A percentile compares a stretch with the other conserved stretches of the same genome.
phyloP scores from a whole-genome alignment of 2,113 vertebrate genomes.

The Aegotheles bennettii region DNA sequence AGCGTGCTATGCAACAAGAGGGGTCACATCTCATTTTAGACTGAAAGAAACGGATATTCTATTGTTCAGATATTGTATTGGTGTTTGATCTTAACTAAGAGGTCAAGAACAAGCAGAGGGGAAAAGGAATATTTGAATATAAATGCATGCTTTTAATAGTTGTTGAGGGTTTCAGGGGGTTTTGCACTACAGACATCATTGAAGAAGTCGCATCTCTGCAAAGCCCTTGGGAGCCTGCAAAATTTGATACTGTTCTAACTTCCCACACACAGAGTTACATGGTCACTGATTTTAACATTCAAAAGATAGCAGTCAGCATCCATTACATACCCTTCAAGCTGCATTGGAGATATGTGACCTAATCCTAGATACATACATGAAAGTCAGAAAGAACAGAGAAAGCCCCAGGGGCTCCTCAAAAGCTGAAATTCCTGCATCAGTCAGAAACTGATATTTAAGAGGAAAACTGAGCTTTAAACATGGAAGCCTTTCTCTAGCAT shows the following conservation, averaged over 20 bases:
- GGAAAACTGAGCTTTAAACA: neutral
- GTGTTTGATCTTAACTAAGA: slow-evolving; percentile 22
- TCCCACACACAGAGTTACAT: neutral
- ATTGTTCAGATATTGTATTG: neutral
- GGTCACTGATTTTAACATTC: slow-evolving; percentile 61
- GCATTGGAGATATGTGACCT: slow-evolving; percentile 53
- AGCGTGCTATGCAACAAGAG: accelerated
- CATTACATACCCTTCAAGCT: slow-evolving; percentile 57
- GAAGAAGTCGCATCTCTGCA: neutral
- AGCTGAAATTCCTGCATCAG: slow-evolving; percentile 15
- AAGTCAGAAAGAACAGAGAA: slow-evolving; percentile 55
- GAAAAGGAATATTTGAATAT: slow-evolving; percentile 18
- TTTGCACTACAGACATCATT: neutral
- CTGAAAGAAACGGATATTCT: neutral
- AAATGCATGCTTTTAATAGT: slow-evolving; percentile 10
- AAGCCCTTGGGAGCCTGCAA: slow-evolving; percentile 32
- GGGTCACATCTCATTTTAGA: neutral
- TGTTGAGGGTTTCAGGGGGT: neutral
- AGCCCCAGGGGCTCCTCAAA: slow-evolving; percentile 21
- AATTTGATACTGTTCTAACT: slow-evolving; percentile 32
- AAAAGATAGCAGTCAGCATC: slow-evolving; percentile 56
- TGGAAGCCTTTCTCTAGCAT: neutral
- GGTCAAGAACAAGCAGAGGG: slow-evolving; percentile 1
- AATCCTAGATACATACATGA: slow-evolving; percentile 46
- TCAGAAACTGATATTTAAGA: slow-evolving; percentile 25